phyloP scores from a whole-genome alignment of 2,888 invertebrate species.

The Drosophila hamatofila region DNA sequence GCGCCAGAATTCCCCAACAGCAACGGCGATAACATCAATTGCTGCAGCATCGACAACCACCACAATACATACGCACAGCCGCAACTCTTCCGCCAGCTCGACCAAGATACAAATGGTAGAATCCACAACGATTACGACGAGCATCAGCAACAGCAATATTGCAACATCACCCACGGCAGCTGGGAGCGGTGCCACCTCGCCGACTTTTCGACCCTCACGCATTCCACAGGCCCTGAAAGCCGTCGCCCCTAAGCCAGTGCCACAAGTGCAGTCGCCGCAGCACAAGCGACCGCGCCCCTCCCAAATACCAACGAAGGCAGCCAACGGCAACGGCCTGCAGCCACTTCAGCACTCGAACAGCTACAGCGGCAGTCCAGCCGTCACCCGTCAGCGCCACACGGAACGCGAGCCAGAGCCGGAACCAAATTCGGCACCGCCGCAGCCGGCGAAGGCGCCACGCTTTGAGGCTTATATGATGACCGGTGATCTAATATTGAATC shows the following conservation, averaged over 20 bases:
- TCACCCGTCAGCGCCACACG: conserved; percentile 56
- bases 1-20: conserved; percentile 65
- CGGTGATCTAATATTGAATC: conserved; percentile 97
- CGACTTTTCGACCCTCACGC: conserved; percentile 86
- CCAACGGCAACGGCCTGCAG: conserved; percentile 61
- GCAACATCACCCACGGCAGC: conserved; percentile 58
- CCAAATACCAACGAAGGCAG: conserved; percentile 84
- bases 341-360: conserved; percentile 78
- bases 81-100: conserved; percentile 82
- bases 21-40: conserved; percentile 36
- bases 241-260: conserved; percentile 75
- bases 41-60: conserved; percentile 40
- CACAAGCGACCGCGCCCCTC: conserved; percentile 84
- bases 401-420: conserved; percentile 70
- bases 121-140: conserved; percentile 68
- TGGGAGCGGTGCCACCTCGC: conserved; percentile 76
- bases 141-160: conserved; percentile 51
- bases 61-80: conserved; percentile 75
- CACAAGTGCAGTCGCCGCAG: conserved; percentile 84
- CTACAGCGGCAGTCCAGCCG: conserved; percentile 75
- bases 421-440: conserved; percentile 83
- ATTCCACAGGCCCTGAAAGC: conserved; percentile 86
- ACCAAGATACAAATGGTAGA: conserved; percentile 82
- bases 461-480: conserved; percentile 99
- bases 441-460: conserved; percentile 86